Evolutionary conservation across 2,797 vertebrate species (phyloP), one percentile per base, ranked within the genome.

Genomic region (Mastacembelus armatus): DNA sequence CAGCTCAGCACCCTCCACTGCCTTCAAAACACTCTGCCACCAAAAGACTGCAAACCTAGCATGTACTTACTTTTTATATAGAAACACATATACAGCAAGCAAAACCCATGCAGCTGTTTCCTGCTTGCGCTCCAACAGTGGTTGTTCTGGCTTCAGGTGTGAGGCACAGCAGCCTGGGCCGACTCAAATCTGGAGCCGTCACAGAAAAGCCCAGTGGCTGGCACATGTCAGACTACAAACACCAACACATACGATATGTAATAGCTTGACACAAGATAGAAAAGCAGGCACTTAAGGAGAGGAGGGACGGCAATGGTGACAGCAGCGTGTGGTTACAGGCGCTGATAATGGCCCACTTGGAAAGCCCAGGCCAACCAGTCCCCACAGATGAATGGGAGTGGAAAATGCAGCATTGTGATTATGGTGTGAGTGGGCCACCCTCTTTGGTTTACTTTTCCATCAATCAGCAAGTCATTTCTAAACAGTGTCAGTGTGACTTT

Each of bases 371-470:
- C 15, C 36, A 18, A 59, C 22, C 22, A 2, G 68, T 62, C 67
- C 27, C 10, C 26, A 26, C 38, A 57, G 30, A 66, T 76, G 78
- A 90, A 78, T 77, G 45, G 54, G 30, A 49, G 21, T 14, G 3
- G 42, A 58, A 74, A 84, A 78, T 24, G 75, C 70, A 24, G 71
- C 78, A 36, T 63, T 84, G 83, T 87, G 74, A 60, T 48, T 14
- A 15, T 35, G 55, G 57, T 5, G 11, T 7, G 63, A 63, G 64
- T 2, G 22, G 67, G 36, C 61, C 73, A 55, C 78, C 77, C 54
- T 77, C 51, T 62, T 22, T 14, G 68, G 70, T 83, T 85, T 70
- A 48, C 75, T 49, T 87, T 81, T 72, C 86, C 78, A 68, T 85
- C 83, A 75, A 63, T 86, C 82, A 72, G 39, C 52, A 21, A 71